Base-by-base conservation (phyloP, 2,888 invertebrate species). In the Lithosia quadra region DNA sequence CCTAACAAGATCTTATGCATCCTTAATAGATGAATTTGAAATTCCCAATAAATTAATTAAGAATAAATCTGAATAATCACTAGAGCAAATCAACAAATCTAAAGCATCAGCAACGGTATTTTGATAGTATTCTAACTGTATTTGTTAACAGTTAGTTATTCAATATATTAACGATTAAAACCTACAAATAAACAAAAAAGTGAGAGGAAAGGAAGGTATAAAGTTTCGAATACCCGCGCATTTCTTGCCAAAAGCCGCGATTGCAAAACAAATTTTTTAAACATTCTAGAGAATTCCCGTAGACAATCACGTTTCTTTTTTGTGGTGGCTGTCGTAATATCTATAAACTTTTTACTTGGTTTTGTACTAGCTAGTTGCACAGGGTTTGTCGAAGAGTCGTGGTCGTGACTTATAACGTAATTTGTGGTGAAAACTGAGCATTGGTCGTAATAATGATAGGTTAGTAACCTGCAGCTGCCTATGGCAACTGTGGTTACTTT, bases 381-480 rank as follows among this genome's bases (percentile, higher is more conserved):
- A 15, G 22, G 28, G 33, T 34, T 62, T 55, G 67, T 63, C 57
- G 58, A n/a, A 34, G 53, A 67, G 43, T 67, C 49, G 63, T 80
- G 81, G 43, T 67, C 49, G 63, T 80, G 81, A 78, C 33, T 80
- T 79, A 80, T 65, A 59, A 68, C 66, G 68, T 75, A 65, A 72
- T 78, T 78, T 71, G 81, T 43, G 79, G 79, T 78, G 79, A 80
- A 78, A 78, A 78, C 81, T 67, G 60, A 63, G 59, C 63, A 70
- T 78, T 43, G 53, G 5, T 39, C 67, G 49, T 13, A 49, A 39
- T 75, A 80, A 75, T 75, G 55, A 65, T n/a, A 57, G 76, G 71
- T 80, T 77, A 68, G 33, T 33, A 58, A 79, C 68, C 68, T 62
- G 66, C 66, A 43, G 67, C 67, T 53, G 66, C 24, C 67, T 71